Evolutionary conservation across 2,113 vertebrate species (phyloP).

Genomic region (Lota lota): DNA sequence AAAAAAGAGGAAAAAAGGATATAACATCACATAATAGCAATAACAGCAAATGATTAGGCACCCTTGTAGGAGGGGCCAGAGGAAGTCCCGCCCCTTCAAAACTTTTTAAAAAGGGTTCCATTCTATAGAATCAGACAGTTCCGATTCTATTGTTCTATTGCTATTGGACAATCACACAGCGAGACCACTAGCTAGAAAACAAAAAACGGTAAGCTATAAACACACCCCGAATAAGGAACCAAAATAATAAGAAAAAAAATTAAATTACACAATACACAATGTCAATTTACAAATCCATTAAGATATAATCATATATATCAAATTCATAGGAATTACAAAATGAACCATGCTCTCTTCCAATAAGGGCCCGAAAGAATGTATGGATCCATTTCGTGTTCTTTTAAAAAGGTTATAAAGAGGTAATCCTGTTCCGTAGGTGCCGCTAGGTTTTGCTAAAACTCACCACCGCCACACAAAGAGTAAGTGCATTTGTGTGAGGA

Average conservation of each 20-base stretch:
- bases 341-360: conserved; percentile 71
- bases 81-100: conserved; percentile 57
- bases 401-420: conserved; percentile 72
- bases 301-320: conserved; percentile 74
- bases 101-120: conserved; percentile 78
- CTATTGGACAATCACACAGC: conserved; percentile 82
- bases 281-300: conserved; percentile 74
- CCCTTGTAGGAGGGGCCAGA: conserved; percentile 67
- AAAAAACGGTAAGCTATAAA: conserved; percentile 68
- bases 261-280: conserved; percentile 72
- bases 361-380: conserved; percentile 62
- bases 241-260: conserved; percentile 42
- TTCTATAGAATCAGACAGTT: conserved; percentile 32
- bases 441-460: conserved; percentile 18
- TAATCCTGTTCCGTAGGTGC: conserved; percentile 60
- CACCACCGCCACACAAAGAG: conserved; percentile 51
- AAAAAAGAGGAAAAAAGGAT: conserved; percentile 51
- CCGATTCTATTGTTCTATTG: conserved; percentile 77
- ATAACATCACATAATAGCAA: conserved; percentile 80
- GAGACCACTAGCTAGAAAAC: conserved; percentile 71
- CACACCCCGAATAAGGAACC: conserved; percentile 74
- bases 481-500: conserved; percentile 55
- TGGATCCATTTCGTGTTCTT: conserved; percentile 30
- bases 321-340: conserved; percentile 72
- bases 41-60: conserved; percentile 73